Evolutionary conservation across 2,888 invertebrate species (phyloP).

Genomic region (Cistogaster globosa): DNA sequence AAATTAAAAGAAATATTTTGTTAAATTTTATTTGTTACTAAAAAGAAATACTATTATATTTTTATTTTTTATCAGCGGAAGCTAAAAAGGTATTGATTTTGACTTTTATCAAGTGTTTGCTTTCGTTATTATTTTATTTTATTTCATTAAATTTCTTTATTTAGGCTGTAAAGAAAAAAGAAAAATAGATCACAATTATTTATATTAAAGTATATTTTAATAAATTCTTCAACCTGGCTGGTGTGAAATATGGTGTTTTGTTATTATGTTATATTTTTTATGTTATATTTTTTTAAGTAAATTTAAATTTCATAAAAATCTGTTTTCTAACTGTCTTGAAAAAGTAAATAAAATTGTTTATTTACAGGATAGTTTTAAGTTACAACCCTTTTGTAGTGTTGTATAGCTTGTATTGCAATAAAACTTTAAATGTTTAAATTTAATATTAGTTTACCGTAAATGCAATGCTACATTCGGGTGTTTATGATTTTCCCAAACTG

Average conservation of each 20-base stretch:
- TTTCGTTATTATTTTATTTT: slow-evolving; percentile 45
- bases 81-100: slow-evolving; percentile 44
- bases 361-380: too few species aligned
- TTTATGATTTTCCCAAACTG: too few species aligned
- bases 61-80: not conserved
- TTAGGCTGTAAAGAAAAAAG: slow-evolving; percentile 63
- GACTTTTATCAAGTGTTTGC: slow-evolving; percentile 65
- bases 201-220: not conserved
- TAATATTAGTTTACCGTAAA: too few species aligned
- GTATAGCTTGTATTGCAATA: too few species aligned
- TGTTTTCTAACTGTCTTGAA: too few species aligned
- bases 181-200: slow-evolving; percentile 1
- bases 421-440: too few species aligned
- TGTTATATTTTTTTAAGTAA: too few species aligned
- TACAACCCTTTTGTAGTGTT: too few species aligned
- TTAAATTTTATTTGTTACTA: not conserved
- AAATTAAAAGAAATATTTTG: slow-evolving; percentile 2
- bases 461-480: too few species aligned
- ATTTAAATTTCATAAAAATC: too few species aligned
- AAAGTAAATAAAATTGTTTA: too few species aligned
- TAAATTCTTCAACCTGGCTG: slow-evolving; percentile 19
- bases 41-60: not conserved
- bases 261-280: too few species aligned
- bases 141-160: slow-evolving; percentile 18
- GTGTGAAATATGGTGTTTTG: slow-evolving; percentile 6